Percentiles rank a stretch among this genome's conserved stretches.
Conservation (phyloP, 2,113 vertebrate species). For the Promerops cafer region DNA sequence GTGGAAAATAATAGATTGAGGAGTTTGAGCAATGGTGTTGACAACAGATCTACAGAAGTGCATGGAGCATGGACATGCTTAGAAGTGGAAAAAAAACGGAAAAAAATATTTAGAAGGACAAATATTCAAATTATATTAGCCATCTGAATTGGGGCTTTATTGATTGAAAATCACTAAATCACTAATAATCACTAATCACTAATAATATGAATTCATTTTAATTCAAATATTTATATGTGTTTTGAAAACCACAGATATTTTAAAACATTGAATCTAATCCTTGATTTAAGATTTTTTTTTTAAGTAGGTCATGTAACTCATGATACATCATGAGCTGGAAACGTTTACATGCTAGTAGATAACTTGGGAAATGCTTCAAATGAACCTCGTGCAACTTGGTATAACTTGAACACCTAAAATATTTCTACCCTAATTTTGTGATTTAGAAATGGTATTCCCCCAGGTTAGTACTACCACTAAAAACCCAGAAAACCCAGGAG, state of each 20-base stretch:
- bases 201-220: background rate
- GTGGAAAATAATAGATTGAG: background rate
- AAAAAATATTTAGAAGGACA: background rate
- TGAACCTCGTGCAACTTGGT: background rate
- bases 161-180: background rate
- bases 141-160: background rate
- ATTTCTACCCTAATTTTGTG: background rate
- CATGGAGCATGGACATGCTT: background rate
- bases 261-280: background rate
- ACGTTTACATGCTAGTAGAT: background rate
- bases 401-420: background rate
- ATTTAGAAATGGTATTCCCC: background rate
- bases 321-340: background rate
- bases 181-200: too few relatives aligned
- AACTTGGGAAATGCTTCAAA: background rate
- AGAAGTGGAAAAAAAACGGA: background rate
- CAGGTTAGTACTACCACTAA: background rate
- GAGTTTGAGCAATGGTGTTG: background rate
- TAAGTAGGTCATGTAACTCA: background rate
- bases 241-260: background rate
- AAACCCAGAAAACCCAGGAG: background rate
- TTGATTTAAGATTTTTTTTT: background rate
- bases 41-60: background rate
- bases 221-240: background rate
- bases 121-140: background rate